Evolutionary conservation across 2,797 vertebrate species (phyloP).

Genomic region (Hylomyscus alleni): DNA sequence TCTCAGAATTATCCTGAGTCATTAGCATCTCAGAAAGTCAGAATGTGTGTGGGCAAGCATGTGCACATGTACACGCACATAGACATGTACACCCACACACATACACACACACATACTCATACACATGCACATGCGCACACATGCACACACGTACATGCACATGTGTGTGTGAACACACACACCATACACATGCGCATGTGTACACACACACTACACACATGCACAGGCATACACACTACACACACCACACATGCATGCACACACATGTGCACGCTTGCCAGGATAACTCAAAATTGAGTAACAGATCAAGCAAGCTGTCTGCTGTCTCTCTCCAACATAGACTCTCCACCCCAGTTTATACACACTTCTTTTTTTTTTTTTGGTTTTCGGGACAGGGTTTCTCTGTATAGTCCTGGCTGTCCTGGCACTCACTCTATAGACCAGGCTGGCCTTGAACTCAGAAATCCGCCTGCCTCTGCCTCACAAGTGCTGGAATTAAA

Average conservation of each 20-base stretch:
- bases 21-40: constrained; percentile 35
- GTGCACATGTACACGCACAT: background rate
- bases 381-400: too few relatives aligned
- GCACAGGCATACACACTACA: background rate
- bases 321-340: background rate
- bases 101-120: too few relatives aligned
- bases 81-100: background rate
- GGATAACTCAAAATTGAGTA: background rate
- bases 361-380: too few relatives aligned
- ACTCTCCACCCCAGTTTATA: background rate
- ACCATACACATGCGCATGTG: too few relatives aligned
- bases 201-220: background rate
- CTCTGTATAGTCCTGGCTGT: too few relatives aligned
- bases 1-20: background rate
- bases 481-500: too few relatives aligned
- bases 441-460: too few relatives aligned
- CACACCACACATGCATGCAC: background rate
- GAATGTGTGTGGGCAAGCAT: background rate
- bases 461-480: too few relatives aligned
- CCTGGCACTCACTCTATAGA: too few relatives aligned
- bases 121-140: too few relatives aligned
- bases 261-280: background rate
- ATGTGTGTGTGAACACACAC: background rate
- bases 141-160: background rate
- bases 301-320: background rate